Base-by-base conservation (phyloP, 2,888 invertebrate genomes). In the Xestia sexstrigata region DNA sequence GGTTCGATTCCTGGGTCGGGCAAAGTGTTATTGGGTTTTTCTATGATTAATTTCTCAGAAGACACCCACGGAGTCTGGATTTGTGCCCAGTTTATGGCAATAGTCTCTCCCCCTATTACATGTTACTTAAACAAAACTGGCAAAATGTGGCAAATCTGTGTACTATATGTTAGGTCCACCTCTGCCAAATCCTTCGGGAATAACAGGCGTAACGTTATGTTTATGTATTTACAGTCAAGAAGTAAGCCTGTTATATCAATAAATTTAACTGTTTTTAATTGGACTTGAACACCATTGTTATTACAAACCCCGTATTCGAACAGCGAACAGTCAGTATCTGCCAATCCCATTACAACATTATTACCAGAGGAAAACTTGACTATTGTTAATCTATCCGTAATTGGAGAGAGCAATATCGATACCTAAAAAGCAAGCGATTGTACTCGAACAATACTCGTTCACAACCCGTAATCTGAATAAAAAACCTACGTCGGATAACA, bases 321-420 rank as follows among this genome's bases (percentile, higher is more conserved):
- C 15, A 11, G 35, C 35, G 2, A 35, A 35, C 35, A 1, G 35
- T 23, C 60, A 60, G 39, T 69, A 13, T 26, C 23, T 58, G 23
- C 68, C 71, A 45, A 70, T 71, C 35, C 65, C 67, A 17, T 81
- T 58, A 75, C 35, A 74, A 35, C 47, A 63, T 60, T 62, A 52
- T 49, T 58, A 62, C 26, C 11, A 4, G 20, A n/a, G 62, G n/a
- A 6, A 65, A 84, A 82, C 78, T 68, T 63, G 1, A 65, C 86
- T 62, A 74, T 86, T 84, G 84, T 86, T 68, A 78, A 86, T 86
- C 49, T 71, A n/a, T 67, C 77, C 65, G 55, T 88, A 88, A 82
- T 86, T 87, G 78, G 82, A 86, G 70, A 70, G 63, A 76, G 65
- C 80, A 35, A 70, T 83, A 69, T 69, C 70, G 58, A 70, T 78